phyloP scores from a whole-genome alignment of 2,113 vertebrate species.

The Egretta garzetta region DNA sequence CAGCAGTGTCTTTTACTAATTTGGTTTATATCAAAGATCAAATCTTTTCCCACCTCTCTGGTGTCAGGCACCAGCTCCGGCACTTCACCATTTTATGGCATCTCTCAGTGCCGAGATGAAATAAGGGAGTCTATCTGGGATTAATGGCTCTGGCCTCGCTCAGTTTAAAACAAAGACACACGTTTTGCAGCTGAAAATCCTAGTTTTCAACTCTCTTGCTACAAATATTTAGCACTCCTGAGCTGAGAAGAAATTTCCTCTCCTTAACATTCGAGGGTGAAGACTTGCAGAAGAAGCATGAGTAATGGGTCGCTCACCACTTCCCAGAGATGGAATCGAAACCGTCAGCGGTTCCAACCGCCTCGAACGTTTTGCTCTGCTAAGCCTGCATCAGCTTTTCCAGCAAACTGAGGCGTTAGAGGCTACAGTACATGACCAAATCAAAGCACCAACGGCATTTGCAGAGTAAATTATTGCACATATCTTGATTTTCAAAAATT shows the following conservation, averaged over 20 bases:
- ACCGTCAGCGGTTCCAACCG: background rate
- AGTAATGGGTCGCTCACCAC: background rate
- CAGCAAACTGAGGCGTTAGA: background rate
- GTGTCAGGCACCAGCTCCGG: background rate
- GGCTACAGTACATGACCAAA: background rate
- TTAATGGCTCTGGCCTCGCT: background rate
- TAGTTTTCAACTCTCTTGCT: background rate
- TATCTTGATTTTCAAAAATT: background rate
- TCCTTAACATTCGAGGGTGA: background rate
- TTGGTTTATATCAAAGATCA: background rate
- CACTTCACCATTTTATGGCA: background rate
- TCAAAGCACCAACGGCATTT: background rate
- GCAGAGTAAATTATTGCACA: background rate
- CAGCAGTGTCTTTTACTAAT: background rate
- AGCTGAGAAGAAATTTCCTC: background rate
- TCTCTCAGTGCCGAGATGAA: background rate
- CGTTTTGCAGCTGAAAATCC: background rate
- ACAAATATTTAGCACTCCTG: background rate
- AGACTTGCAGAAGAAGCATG: background rate
- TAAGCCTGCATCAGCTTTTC: conserved; percentile 29
- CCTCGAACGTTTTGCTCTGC: background rate
- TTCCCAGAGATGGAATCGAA: background rate
- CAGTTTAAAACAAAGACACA: background rate
- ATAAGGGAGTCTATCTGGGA: background rate
- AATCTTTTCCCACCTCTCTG: background rate